A percentile compares a stretch with the other conserved stretches of the same genome.
Evolutionary conservation across 2,888 invertebrate genomes (phyloP).

Genomic region (Metellina segmentata): DNA sequence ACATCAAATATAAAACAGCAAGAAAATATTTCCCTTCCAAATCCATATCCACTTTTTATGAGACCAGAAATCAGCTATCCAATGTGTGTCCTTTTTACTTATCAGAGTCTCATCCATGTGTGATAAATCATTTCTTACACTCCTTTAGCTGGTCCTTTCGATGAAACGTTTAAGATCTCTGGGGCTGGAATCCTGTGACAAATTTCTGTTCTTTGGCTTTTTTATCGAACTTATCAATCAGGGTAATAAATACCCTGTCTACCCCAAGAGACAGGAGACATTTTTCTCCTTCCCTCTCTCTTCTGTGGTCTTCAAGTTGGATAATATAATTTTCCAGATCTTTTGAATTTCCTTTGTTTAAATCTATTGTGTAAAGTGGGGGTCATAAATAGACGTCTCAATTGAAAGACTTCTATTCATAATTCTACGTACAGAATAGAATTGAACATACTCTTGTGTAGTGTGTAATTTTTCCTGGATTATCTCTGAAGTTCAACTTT

Average conservation of each 20-base stretch:
- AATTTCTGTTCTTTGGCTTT: slow-evolving; percentile 43
- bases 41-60: background rate
- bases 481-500: too few species aligned
- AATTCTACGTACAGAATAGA: too few species aligned
- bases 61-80: background rate
- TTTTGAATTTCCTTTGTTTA: too few species aligned
- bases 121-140: background rate
- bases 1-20: background rate
- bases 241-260: slow-evolving; percentile 61
- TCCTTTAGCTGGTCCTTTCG: slow-evolving; percentile 14
- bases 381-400: too few species aligned
- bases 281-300: slow-evolving; percentile 24
- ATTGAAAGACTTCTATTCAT: too few species aligned
- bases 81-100: background rate
- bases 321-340: too few species aligned
- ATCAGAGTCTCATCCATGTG: background rate
- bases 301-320: background rate
- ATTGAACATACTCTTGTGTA: too few species aligned
- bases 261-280: slow-evolving; percentile 24
- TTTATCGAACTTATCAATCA: slow-evolving; percentile 55
- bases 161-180: slow-evolving; percentile 39
- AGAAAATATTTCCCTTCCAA: too few species aligned
- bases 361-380: too few species aligned
- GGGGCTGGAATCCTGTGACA: slow-evolving; percentile 41
- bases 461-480: too few species aligned